A percentile compares a stretch with the other conserved stretches of the same genome.
Conservation (phyloP, 1,140 invertebrate species). For the Drosophila lacteicornis region DNA sequence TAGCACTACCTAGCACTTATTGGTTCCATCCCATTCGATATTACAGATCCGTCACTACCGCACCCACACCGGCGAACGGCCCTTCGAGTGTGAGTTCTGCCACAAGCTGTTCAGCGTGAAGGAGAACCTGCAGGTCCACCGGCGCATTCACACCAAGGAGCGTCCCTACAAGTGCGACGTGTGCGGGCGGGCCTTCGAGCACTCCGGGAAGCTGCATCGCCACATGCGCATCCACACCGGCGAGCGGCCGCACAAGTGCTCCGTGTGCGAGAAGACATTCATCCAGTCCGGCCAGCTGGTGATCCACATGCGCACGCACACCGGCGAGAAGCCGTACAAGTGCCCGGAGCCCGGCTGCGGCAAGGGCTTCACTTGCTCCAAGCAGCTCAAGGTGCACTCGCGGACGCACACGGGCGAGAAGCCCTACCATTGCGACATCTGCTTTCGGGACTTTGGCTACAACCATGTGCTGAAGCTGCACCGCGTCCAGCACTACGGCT, state of each 20-base stretch:
- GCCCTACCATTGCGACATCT: constrained; percentile 88
- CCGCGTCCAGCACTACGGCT: constrained; percentile 95
- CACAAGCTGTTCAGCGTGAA: constrained; percentile 96
- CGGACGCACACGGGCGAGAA: constrained; percentile 95
- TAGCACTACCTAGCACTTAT: too few species aligned
- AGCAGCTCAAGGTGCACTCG: constrained; percentile 94
- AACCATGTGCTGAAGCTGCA: constrained; percentile 95
- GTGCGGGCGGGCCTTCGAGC: constrained; percentile 95
- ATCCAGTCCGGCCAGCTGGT: constrained; percentile 95
- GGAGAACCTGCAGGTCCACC: constrained; percentile 95
- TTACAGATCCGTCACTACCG: constrained; percentile 91
- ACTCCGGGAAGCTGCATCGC: constrained; percentile 95
- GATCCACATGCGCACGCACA: constrained; percentile 94
- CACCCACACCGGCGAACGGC: constrained; percentile 94
- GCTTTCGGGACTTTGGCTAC: constrained; percentile 90
- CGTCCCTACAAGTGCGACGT: constrained; percentile 92
- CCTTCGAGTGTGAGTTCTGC: constrained; percentile 96
- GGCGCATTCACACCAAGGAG: constrained; percentile 96
- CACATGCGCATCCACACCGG: constrained; percentile 97
- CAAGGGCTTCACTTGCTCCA: constrained; percentile 95
- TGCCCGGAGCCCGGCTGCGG: constrained; percentile 92
- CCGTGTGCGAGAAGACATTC: constrained; percentile 96
- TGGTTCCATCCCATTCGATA: neutral
- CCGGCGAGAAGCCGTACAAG: constrained; percentile 95
- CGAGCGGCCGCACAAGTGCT: constrained; percentile 96